Evolutionary conservation across 1,140 invertebrate species (phyloP).

Genomic region (Augochlora pura): DNA sequence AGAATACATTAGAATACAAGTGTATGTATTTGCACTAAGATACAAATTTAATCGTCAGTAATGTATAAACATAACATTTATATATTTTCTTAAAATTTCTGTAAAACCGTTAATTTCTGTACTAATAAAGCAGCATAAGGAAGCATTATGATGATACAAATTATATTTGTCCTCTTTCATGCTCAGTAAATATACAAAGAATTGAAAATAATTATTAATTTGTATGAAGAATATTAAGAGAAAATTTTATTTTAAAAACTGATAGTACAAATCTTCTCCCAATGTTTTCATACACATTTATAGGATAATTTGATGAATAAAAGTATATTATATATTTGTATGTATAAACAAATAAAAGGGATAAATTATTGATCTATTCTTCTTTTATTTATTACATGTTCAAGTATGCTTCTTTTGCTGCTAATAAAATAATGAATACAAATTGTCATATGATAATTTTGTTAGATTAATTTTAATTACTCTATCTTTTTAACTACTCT

Average conservation of each 20-base stretch:
- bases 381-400: constrained; percentile 15
- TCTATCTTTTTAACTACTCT: constrained; percentile 43
- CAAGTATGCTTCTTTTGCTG: constrained; percentile 55
- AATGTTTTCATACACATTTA: constrained; percentile 3
- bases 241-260: background rate
- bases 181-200: background rate
- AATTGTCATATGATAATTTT: constrained; percentile 32
- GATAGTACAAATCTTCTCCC: background rate
- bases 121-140: constrained; percentile 56
- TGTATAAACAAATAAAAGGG: background rate
- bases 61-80: constrained; percentile 58
- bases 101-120: constrained; percentile 55
- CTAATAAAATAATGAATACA: constrained; percentile 27
- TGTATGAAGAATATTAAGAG: background rate
- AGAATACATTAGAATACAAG: constrained; percentile 55
- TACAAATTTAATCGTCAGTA: constrained; percentile 59
- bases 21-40: constrained; percentile 63
- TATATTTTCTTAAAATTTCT: constrained; percentile 69
- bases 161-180: constrained; percentile 32
- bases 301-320: background rate
- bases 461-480: constrained; percentile 50
- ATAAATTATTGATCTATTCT: constrained; percentile 3
- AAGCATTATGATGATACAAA: constrained; percentile 28
- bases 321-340: background rate
- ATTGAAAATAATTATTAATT: constrained; percentile 5